Evolutionary conservation across 2,888 invertebrate genomes (phyloP), one percentile per base, ranked within the genome.

Genomic region (Spatulosminthurus flaviceps): DNA sequence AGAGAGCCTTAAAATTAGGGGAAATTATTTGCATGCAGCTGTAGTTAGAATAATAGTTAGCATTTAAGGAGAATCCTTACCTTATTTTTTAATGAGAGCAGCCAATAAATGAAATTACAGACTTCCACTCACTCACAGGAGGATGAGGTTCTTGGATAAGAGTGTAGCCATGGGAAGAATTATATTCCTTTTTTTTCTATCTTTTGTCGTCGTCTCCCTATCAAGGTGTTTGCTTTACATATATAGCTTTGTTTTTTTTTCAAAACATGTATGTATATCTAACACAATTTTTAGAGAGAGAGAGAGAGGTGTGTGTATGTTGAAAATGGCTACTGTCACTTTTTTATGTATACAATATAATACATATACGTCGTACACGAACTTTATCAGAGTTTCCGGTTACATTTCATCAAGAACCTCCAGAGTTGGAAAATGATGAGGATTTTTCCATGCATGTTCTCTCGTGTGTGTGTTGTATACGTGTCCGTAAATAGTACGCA

Each of bases 31-130:
- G 70, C 70, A 70, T 41, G 70, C 41, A 72, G 67, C 29, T 11
- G 22, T 28, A 28, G 67, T 69, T 69, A 67, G 26, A 24, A 67
- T 67, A 69, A 69, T 72, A 43, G 43, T 51, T 19, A n/a, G 9
- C 60, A 73, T 60, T 43, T 60, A 73, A 73, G 28, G 73, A n/a
- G n/a, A 28, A 43, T 60, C 72, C 61, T 61, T 74, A 60, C 74
- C 74, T 74, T 61, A 61, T 75, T 75, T 75, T 64, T 61, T 64
- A 66, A 75, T 67, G 67, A 67, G 24, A 24, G 67, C 67, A 67
- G 28, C 51, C 16, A 67, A 24, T 67, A 67, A 67, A 67, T 67
- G 19, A 67, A 67, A 26, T 19, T 28, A 67, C 26, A 67, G 67
- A 29, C 67, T 67, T 24, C 16, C 73, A 73, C 28, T 22, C 42